Percentiles rank a stretch among this genome's conserved stretches.
phyloP scores from a whole-genome alignment of 2,888 invertebrate genomes.

The Philopedon plagiatum region DNA sequence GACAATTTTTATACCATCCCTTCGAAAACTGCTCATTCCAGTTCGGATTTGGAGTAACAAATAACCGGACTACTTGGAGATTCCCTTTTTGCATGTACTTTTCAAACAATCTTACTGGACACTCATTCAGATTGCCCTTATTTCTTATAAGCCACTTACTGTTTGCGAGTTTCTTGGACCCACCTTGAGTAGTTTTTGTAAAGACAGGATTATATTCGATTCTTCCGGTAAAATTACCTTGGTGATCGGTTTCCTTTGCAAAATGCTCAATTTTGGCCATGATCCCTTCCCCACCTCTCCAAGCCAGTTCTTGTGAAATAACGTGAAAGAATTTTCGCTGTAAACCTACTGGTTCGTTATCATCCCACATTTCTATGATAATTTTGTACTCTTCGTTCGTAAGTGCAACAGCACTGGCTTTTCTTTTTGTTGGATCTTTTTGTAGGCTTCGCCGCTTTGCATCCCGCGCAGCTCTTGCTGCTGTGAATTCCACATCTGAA shows the following conservation, averaged over 20 bases:
- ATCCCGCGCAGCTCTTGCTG: slow-evolving; percentile 33
- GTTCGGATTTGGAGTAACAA: slow-evolving; percentile 35
- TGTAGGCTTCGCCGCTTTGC: slow-evolving; percentile 26
- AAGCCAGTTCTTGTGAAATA: slow-evolving; percentile 30
- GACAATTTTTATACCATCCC: slow-evolving; percentile 36
- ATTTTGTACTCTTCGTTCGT: slow-evolving; percentile 23
- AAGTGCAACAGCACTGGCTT: slow-evolving; percentile 21
- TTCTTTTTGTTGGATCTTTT: slow-evolving; percentile 24
- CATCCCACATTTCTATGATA: too few species aligned
- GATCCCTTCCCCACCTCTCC: slow-evolving; percentile 31
- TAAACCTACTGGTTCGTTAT: slow-evolving; percentile 9
- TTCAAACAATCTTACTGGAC: slow-evolving; percentile 28
- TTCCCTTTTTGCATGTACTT: slow-evolving; percentile 35
- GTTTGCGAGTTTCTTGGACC: not conserved
- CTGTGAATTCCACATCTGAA: slow-evolving; percentile 26
- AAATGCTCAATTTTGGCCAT: slow-evolving; percentile 34
- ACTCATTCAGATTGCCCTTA: slow-evolving; percentile 22
- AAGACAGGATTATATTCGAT: slow-evolving; percentile 5
- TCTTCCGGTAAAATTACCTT: slow-evolving; percentile 22
- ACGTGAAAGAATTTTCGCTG: slow-evolving; percentile 20
- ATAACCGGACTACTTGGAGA: slow-evolving; percentile 27
- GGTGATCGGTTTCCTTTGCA: slow-evolving; percentile 22
- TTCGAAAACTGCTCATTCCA: slow-evolving; percentile 37
- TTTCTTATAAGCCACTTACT: not conserved
- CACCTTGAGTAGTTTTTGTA: too few species aligned